Conservation (phyloP, 1,140 invertebrate genomes). For the Drosophila sp. region DNA sequence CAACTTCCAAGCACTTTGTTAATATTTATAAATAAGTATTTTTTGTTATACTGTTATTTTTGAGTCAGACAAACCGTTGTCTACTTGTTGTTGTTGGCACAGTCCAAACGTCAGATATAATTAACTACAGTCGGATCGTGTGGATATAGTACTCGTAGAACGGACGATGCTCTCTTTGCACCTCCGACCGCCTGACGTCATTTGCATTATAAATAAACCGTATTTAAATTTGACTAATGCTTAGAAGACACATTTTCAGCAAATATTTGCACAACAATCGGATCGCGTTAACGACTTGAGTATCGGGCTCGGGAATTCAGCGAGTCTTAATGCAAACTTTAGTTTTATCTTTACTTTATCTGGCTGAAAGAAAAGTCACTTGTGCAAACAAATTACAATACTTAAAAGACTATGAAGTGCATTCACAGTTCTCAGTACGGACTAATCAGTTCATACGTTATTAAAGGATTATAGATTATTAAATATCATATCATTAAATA, state of each 20-base stretch:
- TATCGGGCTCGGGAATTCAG: neutral
- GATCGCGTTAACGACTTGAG: neutral
- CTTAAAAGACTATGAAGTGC: neutral
- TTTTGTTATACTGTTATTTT: too few relatives aligned
- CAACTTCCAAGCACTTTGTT: too few relatives aligned
- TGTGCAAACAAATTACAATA: neutral
- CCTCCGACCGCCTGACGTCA: constrained; percentile 64
- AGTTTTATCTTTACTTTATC: neutral
- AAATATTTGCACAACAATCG: constrained; percentile 45
- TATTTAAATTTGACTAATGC: constrained; percentile 8
- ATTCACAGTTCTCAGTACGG: neutral
- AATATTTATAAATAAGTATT: neutral
- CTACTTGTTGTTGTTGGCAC: constrained; percentile 29
- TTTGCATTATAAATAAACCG: constrained; percentile 55
- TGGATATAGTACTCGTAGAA: constrained; percentile 12
- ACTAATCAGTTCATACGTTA: too few relatives aligned
- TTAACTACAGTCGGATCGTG: constrained; percentile 54
- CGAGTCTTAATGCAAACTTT: neutral
- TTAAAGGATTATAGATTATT: too few relatives aligned
- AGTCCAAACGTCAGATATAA: constrained; percentile 63
- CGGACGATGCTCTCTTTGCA: constrained; percentile 12
- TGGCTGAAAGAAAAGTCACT: neutral
- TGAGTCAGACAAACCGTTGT: neutral
- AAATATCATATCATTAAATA: too few relatives aligned
- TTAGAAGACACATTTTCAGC: constrained; percentile 12